phyloP scores from a whole-genome alignment of 2,888 invertebrate species.

The Stegophylla sp. region DNA sequence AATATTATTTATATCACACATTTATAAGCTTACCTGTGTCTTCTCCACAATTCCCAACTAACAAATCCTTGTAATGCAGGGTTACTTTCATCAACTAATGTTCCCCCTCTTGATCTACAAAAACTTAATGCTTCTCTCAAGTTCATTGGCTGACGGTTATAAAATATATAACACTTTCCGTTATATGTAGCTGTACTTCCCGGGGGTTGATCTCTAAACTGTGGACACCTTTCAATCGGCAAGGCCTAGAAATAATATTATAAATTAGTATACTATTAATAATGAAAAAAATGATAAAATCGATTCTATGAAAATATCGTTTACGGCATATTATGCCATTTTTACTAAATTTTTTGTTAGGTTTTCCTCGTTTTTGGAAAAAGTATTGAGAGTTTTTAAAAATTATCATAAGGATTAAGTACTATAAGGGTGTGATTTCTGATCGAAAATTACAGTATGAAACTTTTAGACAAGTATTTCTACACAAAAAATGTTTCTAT shows the following conservation, averaged over 20 bases:
- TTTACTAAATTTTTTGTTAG: too few species aligned
- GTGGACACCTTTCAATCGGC: slow-evolving; percentile 90
- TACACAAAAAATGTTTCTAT: too few species aligned
- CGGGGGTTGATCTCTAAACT: slow-evolving; percentile 90
- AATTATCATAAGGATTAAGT: too few species aligned
- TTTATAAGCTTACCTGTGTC: slow-evolving; percentile 77
- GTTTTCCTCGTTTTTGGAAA: too few species aligned
- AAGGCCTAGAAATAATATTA: slow-evolving; percentile 70
- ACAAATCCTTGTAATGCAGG: slow-evolving; percentile 92
- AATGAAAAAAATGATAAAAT: too few species aligned
- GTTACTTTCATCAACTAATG: slow-evolving; percentile 89
- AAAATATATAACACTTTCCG: slow-evolving; percentile 93
- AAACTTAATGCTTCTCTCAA: slow-evolving; percentile 82
- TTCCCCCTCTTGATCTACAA: slow-evolving; percentile 82
- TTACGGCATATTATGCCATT: too few species aligned
- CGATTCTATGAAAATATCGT: too few species aligned
- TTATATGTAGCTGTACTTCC: slow-evolving; percentile 93
- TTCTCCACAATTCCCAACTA: slow-evolving; percentile 91
- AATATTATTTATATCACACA: too few species aligned
- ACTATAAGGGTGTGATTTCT: too few species aligned
- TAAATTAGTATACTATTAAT: background rate
- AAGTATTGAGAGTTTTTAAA: too few species aligned
- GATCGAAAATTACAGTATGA: too few species aligned
- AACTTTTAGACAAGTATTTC: too few species aligned
- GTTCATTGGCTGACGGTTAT: slow-evolving; percentile 81